phyloP scores from a whole-genome alignment of 1,140 invertebrate species.

The Hyposmocoma kahamanoa region DNA sequence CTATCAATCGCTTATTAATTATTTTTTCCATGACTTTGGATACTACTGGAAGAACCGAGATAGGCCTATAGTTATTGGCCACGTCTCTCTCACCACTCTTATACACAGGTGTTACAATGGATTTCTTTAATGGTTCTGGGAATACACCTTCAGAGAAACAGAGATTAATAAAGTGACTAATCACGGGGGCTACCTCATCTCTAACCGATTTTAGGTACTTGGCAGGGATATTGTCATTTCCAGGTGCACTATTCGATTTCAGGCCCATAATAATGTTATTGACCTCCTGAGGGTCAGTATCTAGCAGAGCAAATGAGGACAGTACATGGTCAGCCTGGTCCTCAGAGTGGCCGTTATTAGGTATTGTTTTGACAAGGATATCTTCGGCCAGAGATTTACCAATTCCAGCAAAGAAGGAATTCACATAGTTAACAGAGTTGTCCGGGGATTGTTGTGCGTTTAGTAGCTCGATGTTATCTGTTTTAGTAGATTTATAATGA shows the following conservation, averaged over 20 bases:
- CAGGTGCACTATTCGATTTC: background rate
- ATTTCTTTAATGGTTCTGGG: background rate
- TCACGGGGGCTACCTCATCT: background rate
- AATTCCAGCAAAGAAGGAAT: background rate
- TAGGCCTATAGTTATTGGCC: too few relatives aligned
- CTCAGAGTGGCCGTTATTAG: background rate
- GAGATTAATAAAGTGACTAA: background rate
- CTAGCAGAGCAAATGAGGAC: background rate
- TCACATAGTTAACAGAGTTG: background rate
- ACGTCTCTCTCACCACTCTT: too few relatives aligned
- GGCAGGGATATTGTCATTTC: background rate
- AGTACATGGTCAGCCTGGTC: background rate
- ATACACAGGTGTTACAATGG: background rate
- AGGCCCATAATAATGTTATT: background rate
- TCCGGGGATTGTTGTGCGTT: background rate
- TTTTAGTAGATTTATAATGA: background rate
- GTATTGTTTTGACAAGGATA: background rate
- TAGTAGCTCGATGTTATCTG: background rate
- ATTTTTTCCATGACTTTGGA: too few relatives aligned
- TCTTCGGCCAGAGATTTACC: background rate
- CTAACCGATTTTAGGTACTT: background rate
- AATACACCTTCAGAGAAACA: background rate
- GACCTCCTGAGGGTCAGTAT: background rate
- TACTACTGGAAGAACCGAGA: too few relatives aligned
- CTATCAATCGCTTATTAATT: too few relatives aligned